Percentiles rank a stretch among this genome's conserved stretches.
Conservation (phyloP, 2,113 vertebrate genomes). For the Scatophagus argus region DNA sequence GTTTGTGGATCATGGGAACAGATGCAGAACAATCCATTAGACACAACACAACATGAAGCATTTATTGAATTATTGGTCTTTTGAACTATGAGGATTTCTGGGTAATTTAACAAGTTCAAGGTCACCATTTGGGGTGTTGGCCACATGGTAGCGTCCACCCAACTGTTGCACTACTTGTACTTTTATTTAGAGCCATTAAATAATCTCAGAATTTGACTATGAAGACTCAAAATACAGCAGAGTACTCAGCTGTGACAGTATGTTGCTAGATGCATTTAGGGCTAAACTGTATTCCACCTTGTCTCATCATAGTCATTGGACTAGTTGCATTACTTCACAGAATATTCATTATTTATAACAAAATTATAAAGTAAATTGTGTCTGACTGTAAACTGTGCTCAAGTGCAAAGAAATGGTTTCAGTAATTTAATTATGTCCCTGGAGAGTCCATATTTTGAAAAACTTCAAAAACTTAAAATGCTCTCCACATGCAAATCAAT, state of each 20-base stretch:
- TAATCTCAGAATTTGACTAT: conserved; percentile 1
- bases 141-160: not conserved
- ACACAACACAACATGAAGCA: conserved; percentile 3
- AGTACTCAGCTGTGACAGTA: not conserved
- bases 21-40: conserved; percentile 41
- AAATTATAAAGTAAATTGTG: not conserved
- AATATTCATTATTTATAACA: conserved; percentile 5
- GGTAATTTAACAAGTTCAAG: conserved; percentile 32
- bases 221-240: not conserved
- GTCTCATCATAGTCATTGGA: not conserved
- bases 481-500: conserved; percentile 40
- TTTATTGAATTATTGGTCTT: conserved; percentile 42
- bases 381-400: not conserved
- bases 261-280: not conserved
- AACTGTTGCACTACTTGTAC: not conserved
- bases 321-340: not conserved
- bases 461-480: conserved; percentile 26
- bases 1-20: conserved; percentile 25
- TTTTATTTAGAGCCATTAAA: conserved; percentile 5
- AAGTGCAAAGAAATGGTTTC: conserved; percentile 1
- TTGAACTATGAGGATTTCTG: conserved; percentile 31
- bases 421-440: not conserved
- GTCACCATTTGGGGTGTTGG: conserved; percentile 9
- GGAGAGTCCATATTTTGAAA: conserved; percentile 8
- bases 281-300: not conserved